phyloP scores from a whole-genome alignment of 2,888 invertebrate species.

The Criorhina ranunculi region DNA sequence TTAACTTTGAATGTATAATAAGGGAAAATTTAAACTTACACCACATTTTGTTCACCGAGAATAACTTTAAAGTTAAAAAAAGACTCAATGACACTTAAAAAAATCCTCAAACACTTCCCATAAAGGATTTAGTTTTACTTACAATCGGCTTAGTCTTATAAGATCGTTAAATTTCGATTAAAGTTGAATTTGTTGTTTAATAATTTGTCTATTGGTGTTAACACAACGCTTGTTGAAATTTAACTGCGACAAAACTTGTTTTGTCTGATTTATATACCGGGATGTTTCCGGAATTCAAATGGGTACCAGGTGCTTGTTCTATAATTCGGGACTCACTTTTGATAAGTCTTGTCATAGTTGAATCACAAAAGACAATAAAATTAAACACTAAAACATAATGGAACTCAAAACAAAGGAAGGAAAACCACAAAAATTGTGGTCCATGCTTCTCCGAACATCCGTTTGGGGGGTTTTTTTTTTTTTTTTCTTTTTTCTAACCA shows the following conservation, averaged over 20 bases:
- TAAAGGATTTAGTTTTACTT: background rate
- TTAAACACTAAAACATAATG: background rate
- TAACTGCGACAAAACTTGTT: constrained; percentile 8
- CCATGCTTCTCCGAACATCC: background rate
- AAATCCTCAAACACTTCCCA: background rate
- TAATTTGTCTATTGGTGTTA: constrained; percentile 4
- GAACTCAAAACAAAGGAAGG: background rate
- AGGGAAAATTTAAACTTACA: no score
- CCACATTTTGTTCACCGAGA: no score
- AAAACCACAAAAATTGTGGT: background rate
- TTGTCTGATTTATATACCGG: constrained; percentile 8
- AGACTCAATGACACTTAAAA: background rate
- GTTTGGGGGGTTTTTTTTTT: no score
- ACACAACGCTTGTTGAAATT: constrained; percentile 6
- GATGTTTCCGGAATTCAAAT: background rate
- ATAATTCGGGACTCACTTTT: background rate
- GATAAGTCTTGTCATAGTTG: background rate
- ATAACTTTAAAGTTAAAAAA: no score
- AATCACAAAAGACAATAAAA: background rate
- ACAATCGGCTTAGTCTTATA: no score
- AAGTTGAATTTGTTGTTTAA: background rate
- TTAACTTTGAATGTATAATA: no score
- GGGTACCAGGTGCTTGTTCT: background rate
- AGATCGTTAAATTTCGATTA: background rate
- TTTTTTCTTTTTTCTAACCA: no score